phyloP scores from a whole-genome alignment of 2,797 vertebrate species.

The Crenuchus spilurus region DNA sequence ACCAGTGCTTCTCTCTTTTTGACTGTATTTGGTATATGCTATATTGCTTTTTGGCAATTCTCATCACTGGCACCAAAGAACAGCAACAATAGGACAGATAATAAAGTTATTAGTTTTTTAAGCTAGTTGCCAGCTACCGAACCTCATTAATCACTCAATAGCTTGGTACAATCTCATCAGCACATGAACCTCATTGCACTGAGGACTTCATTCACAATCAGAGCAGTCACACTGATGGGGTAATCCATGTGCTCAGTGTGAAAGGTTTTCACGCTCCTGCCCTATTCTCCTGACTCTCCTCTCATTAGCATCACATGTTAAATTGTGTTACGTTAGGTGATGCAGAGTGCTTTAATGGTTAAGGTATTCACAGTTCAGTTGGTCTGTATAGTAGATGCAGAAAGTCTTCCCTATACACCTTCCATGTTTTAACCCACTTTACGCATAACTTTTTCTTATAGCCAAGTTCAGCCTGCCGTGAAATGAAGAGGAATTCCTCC shows the following conservation, averaged over 20 bases:
- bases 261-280: not conserved
- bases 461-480: constrained; percentile 81
- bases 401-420: constrained; percentile 52
- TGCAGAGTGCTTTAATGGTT: not conserved
- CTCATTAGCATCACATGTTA: constrained; percentile 1
- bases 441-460: constrained; percentile 77
- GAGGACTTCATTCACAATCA: not conserved
- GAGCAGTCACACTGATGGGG: not conserved
- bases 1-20: no score
- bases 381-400: not conserved
- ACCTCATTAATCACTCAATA: constrained; percentile 13
- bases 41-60: not conserved
- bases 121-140: constrained; percentile 1
- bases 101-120: constrained; percentile 7
- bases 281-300: not conserved
- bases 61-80: not conserved
- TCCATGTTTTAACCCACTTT: constrained; percentile 63
- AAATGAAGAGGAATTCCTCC: constrained; percentile 92
- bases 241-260: not conserved
- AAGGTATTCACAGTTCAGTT: not conserved
- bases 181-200: not conserved
- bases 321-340: not conserved
- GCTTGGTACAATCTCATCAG: constrained; percentile 1
- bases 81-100: not conserved
- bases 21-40: not conserved